Conservation (phyloP, 2,797 vertebrate species). For the Gambusia yucatana region DNA sequence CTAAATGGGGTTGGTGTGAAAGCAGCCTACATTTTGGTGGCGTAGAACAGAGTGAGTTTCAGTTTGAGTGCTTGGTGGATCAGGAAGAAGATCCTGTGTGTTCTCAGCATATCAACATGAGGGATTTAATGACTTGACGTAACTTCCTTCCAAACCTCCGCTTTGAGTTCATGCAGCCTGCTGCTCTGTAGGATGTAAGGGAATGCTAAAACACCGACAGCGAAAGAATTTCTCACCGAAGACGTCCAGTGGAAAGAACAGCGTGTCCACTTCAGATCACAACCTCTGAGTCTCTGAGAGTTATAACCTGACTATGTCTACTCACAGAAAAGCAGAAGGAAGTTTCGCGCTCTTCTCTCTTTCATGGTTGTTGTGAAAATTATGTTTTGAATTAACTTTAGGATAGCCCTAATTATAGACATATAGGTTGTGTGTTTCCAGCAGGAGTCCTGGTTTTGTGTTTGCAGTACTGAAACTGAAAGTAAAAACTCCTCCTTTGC, state of each 20-base stretch:
- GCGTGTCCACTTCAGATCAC: background rate
- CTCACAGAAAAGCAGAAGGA: background rate
- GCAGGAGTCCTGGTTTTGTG: background rate
- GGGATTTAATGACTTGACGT: conserved; percentile 37
- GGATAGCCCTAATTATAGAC: background rate
- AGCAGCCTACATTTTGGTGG: too few relatives aligned
- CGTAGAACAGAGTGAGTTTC: background rate
- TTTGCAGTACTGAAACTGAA: background rate
- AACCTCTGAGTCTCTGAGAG: conserved; percentile 24
- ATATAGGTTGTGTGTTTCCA: background rate
- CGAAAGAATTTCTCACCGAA: conserved; percentile 17
- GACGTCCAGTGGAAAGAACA: background rate
- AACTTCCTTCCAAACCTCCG: conserved; percentile 7
- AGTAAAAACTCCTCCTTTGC: background rate
- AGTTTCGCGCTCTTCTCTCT: background rate
- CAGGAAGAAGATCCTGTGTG: conserved; percentile 42
- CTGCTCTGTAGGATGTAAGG: conserved; percentile 4
- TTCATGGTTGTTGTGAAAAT: background rate
- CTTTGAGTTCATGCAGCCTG: conserved; percentile 24
- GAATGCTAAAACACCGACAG: conserved; percentile 2
- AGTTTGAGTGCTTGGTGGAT: conserved; percentile 5
- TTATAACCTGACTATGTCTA: conserved; percentile 8
- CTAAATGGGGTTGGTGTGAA: too few relatives aligned
- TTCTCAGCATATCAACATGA: conserved; percentile 50
- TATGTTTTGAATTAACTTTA: background rate